Evolutionary conservation across 2,888 invertebrate species (phyloP).

Genomic region (Drosophila neonasuta): DNA sequence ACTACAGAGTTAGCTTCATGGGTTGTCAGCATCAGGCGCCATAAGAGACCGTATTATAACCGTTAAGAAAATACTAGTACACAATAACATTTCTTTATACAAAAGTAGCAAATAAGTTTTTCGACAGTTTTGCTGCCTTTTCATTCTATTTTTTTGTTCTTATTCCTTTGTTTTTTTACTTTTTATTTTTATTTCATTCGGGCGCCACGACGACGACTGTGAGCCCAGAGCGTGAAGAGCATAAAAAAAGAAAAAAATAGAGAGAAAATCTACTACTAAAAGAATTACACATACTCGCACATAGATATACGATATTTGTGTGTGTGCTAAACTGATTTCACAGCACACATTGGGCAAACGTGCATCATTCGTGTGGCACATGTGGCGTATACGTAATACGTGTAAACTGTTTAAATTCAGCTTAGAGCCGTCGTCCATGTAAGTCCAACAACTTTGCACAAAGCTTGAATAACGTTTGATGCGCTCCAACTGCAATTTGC

Average conservation of each 20-base stretch:
- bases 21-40: conserved; percentile 47
- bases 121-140: conserved; percentile 24
- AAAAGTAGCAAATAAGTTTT: conserved; percentile 46
- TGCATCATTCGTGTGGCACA: conserved; percentile 36
- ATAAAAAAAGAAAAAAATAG: too few species aligned
- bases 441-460: not conserved
- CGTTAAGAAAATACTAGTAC: conserved; percentile 49
- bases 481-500: not conserved
- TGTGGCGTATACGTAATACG: conserved; percentile 56
- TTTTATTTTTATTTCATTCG: conserved; percentile 28
- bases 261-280: conserved; percentile 8
- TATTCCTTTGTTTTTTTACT: conserved; percentile 3
- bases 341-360: conserved; percentile 49
- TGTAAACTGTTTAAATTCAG: conserved; percentile 26
- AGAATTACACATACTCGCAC: not conserved
- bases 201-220: conserved; percentile 34
- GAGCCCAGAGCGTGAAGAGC: conserved; percentile 2
- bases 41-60: conserved; percentile 46
- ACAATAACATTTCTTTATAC: conserved; percentile 51
- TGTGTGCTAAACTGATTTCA: conserved; percentile 46
- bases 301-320: not conserved
- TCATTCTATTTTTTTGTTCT: not conserved
- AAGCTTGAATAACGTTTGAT: conserved; percentile 6
- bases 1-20: conserved; percentile 24
- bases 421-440: conserved; percentile 3